Evolutionary conservation across 1,140 invertebrate genomes (phyloP), one percentile per base, ranked within the genome.

Genomic region (Pseudomyrmex concolor): DNA sequence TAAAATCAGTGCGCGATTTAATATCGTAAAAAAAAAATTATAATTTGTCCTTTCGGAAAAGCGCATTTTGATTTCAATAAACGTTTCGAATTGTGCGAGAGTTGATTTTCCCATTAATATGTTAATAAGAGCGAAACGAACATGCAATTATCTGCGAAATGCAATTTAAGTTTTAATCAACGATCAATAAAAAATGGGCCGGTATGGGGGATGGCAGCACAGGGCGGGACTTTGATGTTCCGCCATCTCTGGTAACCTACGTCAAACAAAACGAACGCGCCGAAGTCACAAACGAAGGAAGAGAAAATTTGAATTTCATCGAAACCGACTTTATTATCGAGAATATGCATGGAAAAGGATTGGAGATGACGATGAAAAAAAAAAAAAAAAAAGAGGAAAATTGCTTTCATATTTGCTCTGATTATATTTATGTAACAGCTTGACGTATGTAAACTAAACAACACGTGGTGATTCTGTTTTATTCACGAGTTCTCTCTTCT

Each of bases 401-500:
- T 19, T 64, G 19, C 7, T 48, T 59, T 80, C 4, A 71, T 71
- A 48, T 71, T 59, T 71, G 66, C 76, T 78, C 43, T 57, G 19
- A 50, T 45, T 77, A 68, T 78, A 78, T 78, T 78, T 78, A 25
- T 59, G 1, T 51, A 76, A 68, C 19, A 68, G 13, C 34, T 78
- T 54, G 17, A 68, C 15, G n/a, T 34, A 25, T 15, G 12, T 57
- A 34, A 77, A 67, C 9, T 77, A 77, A 68, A 78, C 12, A 25
- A 67, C 7, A 22, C 22, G 13, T 34, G n/a, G 7, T 7, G 34
- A 45, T 70, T 5, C 0, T 67, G 48, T 57, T 15, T 55, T 48
- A 57, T 66, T 77, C 45, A 15, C 25, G 51, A 77, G 12, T 55
- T 10, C 0, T 78, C n/a, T 22, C 45, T 12, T 9, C 9, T 22